phyloP scores from a whole-genome alignment of 2,888 invertebrate genomes.

The Cerceris rybyensis region DNA sequence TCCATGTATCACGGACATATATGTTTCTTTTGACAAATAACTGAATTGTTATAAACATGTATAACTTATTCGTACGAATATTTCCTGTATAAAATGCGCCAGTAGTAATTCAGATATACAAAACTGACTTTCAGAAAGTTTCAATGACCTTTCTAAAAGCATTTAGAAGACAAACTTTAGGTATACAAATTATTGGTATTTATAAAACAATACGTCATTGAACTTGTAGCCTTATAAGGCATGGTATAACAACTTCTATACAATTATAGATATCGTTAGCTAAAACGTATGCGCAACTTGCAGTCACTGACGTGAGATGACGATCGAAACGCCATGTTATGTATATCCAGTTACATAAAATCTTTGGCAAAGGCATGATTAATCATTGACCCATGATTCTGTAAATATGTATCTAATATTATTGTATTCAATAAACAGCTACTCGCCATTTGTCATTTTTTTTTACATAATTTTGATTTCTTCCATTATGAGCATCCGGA shows the following conservation, averaged over 20 bases:
- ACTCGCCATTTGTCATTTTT: constrained; percentile 68
- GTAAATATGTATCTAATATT: constrained; percentile 71
- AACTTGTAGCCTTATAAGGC: constrained; percentile 35
- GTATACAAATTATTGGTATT: constrained; percentile 39
- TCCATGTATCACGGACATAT: not conserved
- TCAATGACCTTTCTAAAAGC: constrained; percentile 16
- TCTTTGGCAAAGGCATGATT: constrained; percentile 74
- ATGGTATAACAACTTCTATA: constrained; percentile 48
- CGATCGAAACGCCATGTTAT: constrained; percentile 29
- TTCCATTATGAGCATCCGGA: constrained; percentile 67
- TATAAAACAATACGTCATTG: constrained; percentile 42
- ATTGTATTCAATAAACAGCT: constrained; percentile 72
- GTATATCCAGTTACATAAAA: constrained; percentile 76
- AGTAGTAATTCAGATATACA: constrained; percentile 22
- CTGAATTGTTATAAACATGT: constrained; percentile 40
- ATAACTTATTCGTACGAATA: constrained; percentile 28
- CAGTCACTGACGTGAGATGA: constrained; percentile 35
- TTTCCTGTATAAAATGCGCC: constrained; percentile 45
- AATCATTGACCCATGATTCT: constrained; percentile 70
- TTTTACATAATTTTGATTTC: constrained; percentile 74
- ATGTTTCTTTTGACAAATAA: constrained; percentile 34
- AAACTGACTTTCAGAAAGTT: constrained; percentile 27
- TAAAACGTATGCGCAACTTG: constrained; percentile 38
- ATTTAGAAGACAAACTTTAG: constrained; percentile 28
- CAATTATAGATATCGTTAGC: constrained; percentile 27